Conservation (phyloP, 2,113 vertebrate genomes). For the Bos indicus region DNA sequence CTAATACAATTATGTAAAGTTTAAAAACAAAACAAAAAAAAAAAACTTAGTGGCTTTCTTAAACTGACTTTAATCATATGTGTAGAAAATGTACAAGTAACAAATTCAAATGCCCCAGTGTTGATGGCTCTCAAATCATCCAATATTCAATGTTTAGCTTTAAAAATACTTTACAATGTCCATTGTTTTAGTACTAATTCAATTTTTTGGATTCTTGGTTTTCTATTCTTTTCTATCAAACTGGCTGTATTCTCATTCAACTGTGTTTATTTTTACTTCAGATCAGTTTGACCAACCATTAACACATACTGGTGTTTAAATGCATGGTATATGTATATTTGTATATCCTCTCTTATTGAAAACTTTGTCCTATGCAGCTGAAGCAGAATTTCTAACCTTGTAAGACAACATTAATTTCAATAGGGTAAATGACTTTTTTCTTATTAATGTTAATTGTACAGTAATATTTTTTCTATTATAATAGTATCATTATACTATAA, state of each 20-base stretch:
- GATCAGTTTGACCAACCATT: conserved; percentile 24
- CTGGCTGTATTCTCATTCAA: conserved; percentile 54
- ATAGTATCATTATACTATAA: not conserved
- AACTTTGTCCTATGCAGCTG: conserved; percentile 20
- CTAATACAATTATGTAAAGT: no score
- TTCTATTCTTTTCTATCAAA: conserved; percentile 32
- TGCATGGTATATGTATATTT: not conserved
- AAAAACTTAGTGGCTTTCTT: not conserved
- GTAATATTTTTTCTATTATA: conserved; percentile 39
- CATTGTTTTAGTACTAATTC: not conserved
- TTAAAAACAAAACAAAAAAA: no score
- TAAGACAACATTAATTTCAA: conserved; percentile 50
- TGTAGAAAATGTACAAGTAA: not conserved
- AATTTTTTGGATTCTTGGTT: not conserved
- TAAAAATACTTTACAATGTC: not conserved
- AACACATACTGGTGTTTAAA: not conserved
- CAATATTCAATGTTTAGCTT: not conserved
- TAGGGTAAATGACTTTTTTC: conserved; percentile 46
- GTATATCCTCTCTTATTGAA: conserved; percentile 33
- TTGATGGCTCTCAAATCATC: not conserved
- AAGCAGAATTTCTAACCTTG: conserved; percentile 46
- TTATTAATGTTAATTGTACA: conserved; percentile 43
- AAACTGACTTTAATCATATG: not conserved
- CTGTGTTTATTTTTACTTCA: conserved; percentile 7
- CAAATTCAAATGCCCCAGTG: not conserved